phyloP scores from a whole-genome alignment of 2,113 vertebrate genomes.

The Eublepharis macularius region DNA sequence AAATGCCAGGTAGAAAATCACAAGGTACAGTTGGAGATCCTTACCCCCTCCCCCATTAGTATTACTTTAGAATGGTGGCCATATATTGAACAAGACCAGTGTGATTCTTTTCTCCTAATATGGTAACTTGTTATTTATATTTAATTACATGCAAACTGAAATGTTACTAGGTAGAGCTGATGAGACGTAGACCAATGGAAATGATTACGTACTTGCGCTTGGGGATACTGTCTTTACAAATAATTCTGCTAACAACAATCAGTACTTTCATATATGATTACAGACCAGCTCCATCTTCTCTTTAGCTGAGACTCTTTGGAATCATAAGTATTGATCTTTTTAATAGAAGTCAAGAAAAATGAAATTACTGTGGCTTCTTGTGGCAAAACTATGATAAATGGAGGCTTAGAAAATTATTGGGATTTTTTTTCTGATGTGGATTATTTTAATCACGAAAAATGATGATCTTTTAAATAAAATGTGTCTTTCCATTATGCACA shows the following conservation, averaged over 20 bases:
- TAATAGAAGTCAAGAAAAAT: slow-evolving; percentile 92
- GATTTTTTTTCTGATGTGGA: slow-evolving; percentile 71
- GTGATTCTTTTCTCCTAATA: slow-evolving; percentile 73
- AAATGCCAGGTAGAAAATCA: slow-evolving; percentile 44
- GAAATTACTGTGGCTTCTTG: slow-evolving; percentile 84
- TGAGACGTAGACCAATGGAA: slow-evolving; percentile 71
- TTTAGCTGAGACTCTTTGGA: slow-evolving; percentile 85
- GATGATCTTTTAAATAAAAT: slow-evolving; percentile 80
- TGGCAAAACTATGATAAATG: slow-evolving; percentile 86
- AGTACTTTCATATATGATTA: slow-evolving; percentile 91
- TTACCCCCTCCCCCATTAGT: slow-evolving; percentile 66
- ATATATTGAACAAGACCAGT: slow-evolving; percentile 68
- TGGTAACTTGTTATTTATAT: slow-evolving; percentile 80
- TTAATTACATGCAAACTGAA: slow-evolving; percentile 80
- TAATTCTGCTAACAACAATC: slow-evolving; percentile 84
- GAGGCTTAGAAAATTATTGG: slow-evolving; percentile 80
- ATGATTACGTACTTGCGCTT: slow-evolving; percentile 74
- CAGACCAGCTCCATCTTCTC: slow-evolving; percentile 83
- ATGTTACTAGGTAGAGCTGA: slow-evolving; percentile 74
- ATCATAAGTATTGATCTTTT: slow-evolving; percentile 89
- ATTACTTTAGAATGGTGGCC: slow-evolving; percentile 65
- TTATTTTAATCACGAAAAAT: slow-evolving; percentile 83
- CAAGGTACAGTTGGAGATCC: slow-evolving; percentile 50
- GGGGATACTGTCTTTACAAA: slow-evolving; percentile 73
- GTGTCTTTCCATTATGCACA: slow-evolving; percentile 82